Conservation (phyloP, 2,797 vertebrate species). For the Pteronotus mesoamericanus region DNA sequence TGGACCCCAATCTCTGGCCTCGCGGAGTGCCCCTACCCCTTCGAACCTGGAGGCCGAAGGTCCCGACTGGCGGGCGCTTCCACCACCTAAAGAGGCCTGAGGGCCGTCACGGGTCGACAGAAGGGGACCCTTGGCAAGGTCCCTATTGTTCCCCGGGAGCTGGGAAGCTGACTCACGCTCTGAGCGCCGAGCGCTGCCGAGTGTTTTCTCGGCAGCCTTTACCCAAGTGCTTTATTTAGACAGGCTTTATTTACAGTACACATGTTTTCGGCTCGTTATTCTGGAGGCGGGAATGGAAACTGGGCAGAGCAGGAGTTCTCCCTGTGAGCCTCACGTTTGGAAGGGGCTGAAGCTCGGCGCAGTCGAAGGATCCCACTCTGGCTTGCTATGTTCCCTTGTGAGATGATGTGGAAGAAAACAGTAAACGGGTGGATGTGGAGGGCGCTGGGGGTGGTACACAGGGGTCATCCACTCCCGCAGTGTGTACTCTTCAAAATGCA, state of each 20-base stretch:
- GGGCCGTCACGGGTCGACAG: neutral
- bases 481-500: neutral
- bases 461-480: neutral
- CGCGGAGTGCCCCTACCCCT: neutral
- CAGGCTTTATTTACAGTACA: constrained; percentile 77
- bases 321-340: constrained; percentile 59
- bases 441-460: neutral
- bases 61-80: neutral
- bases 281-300: constrained; percentile 73
- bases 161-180: constrained; percentile 73
- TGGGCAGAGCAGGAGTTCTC: constrained; percentile 64
- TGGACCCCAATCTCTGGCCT: constrained; percentile 47
- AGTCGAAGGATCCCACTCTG: neutral
- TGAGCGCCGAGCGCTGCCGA: constrained; percentile 45
- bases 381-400: neutral
- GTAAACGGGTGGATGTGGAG: neutral
- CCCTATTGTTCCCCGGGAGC: constrained; percentile 66
- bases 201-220: constrained; percentile 72
- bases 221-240: constrained; percentile 74
- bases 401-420: neutral
- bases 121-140: constrained; percentile 59
- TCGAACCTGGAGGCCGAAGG: neutral
- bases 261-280: constrained; percentile 73
- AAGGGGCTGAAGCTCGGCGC: neutral
- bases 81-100: neutral